phyloP scores from a whole-genome alignment of 2,888 invertebrate species.

The Macaria notata region DNA sequence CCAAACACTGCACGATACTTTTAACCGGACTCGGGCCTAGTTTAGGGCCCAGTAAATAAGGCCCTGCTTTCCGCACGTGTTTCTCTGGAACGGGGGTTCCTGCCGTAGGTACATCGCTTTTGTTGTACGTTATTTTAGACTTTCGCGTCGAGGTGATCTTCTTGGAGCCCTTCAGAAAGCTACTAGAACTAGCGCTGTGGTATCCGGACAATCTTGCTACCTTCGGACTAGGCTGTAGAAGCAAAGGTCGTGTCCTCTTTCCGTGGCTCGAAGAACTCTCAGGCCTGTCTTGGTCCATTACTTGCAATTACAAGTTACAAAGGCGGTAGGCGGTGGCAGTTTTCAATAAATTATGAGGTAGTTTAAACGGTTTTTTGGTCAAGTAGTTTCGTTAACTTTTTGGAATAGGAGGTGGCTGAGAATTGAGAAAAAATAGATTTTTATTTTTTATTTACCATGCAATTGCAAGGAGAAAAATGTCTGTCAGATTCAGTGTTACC shows the following conservation, averaged over 20 bases:
- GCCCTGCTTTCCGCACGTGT: conserved; percentile 84
- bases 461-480: too few relatives aligned
- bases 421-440: too few relatives aligned
- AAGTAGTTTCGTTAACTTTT: conserved; percentile 3
- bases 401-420: too few relatives aligned
- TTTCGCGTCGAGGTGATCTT: conserved; percentile 55
- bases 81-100: conserved; percentile 80
- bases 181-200: conserved; percentile 55
- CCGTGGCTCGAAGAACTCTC: conserved; percentile 67
- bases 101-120: conserved; percentile 67
- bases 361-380: conserved; percentile 1
- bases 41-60: conserved; percentile 86
- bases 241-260: conserved; percentile 75
- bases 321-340: not conserved
- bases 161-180: conserved; percentile 48
- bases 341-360: conserved; percentile 4
- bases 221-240: conserved; percentile 69
- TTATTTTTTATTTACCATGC: not conserved
- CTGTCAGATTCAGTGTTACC: too few relatives aligned
- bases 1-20: conserved; percentile 89
- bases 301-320: conserved; percentile 13
- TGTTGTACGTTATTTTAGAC: conserved; percentile 55
- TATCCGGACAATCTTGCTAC: conserved; percentile 64
- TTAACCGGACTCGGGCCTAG: conserved; percentile 88
- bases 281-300: conserved; percentile 72